phyloP scores from a whole-genome alignment of 2,888 invertebrate genomes.

The Spatulosminthurus flaviceps region DNA sequence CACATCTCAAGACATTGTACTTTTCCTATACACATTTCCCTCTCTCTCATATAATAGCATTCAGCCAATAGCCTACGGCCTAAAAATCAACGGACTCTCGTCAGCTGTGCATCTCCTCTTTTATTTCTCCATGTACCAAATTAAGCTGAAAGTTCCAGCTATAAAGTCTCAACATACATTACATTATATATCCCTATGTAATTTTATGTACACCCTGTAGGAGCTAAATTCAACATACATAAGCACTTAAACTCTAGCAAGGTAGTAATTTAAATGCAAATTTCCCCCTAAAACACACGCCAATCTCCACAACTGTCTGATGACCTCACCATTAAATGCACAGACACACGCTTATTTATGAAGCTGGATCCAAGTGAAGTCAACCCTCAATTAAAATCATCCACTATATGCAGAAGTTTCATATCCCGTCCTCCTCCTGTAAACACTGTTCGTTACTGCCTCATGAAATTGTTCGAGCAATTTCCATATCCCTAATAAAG shows the following conservation, averaged over 20 bases:
- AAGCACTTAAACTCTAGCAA: conserved; percentile 2
- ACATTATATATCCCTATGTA: background rate
- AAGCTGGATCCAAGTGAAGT: background rate
- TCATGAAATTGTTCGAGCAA: no score
- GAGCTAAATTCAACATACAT: background rate
- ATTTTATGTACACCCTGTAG: background rate
- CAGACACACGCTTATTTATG: conserved; percentile 41
- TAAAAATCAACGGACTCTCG: background rate
- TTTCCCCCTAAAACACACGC: conserved; percentile 33
- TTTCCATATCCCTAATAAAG: background rate
- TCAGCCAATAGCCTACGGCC: background rate
- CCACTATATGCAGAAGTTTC: background rate
- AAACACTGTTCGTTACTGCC: conserved; percentile 32
- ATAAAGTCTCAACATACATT: no score
- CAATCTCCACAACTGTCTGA: conserved; percentile 26
- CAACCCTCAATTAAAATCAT: conserved; percentile 11
- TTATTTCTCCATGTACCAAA: background rate
- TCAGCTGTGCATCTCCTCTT: conserved; percentile 26
- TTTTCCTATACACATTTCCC: background rate
- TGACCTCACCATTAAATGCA: conserved; percentile 32
- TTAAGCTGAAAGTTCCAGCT: background rate
- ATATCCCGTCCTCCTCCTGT: background rate
- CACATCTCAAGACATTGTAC: background rate
- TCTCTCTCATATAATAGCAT: background rate
- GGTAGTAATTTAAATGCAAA: conserved; percentile 42